Evolutionary conservation across 2,888 invertebrate genomes (phyloP).

Genomic region (Protophormia terraenovae): DNA sequence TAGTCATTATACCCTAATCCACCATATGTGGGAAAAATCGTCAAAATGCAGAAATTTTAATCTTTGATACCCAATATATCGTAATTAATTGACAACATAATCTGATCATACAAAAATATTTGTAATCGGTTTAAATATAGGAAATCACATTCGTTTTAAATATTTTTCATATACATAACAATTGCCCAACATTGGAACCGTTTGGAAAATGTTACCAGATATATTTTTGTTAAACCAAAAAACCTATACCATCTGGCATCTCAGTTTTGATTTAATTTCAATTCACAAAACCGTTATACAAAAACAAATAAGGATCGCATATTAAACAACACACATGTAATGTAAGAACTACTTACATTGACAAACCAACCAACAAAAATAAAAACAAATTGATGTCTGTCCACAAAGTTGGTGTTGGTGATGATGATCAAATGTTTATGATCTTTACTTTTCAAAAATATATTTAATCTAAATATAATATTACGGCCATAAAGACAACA

Average conservation of each 20-base stretch:
- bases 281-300: not conserved
- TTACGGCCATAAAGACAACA: slow-evolving; percentile 24
- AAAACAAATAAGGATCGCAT: not conserved
- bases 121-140: too few relatives aligned
- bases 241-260: not conserved
- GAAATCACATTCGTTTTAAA: too few relatives aligned
- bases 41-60: too few relatives aligned
- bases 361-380: not conserved
- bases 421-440: slow-evolving; percentile 12
- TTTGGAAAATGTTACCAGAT: not conserved
- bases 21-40: too few relatives aligned
- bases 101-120: too few relatives aligned
- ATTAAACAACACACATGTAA: not conserved
- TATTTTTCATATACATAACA: too few relatives aligned
- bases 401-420: not conserved
- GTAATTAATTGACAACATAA: too few relatives aligned
- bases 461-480: slow-evolving; percentile 44
- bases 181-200: too few relatives aligned
- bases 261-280: not conserved
- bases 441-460: slow-evolving; percentile 6
- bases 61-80: too few relatives aligned
- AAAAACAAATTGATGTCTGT: not conserved
- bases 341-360: not conserved
- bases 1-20: too few relatives aligned
- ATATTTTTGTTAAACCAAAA: not conserved